A percentile compares a stretch with the other conserved stretches of the same genome.
Conservation (phyloP, 2,888 invertebrate species). For the Petrolisthes manimaculis region DNA sequence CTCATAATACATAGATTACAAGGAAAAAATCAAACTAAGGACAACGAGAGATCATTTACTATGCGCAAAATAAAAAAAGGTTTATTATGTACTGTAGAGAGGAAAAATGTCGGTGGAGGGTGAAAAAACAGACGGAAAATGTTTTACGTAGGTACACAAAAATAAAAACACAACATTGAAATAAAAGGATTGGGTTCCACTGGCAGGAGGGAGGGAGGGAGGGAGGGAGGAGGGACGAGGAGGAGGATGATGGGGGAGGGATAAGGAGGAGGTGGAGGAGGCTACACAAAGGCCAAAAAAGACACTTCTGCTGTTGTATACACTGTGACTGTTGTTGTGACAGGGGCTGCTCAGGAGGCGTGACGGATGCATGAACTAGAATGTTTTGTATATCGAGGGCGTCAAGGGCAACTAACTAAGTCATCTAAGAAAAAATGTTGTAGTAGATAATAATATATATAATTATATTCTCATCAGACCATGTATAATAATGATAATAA, state of each 20-base stretch:
- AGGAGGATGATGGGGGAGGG: no score
- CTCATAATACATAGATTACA: slow-evolving; percentile 3
- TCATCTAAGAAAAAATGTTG: slow-evolving; percentile 34
- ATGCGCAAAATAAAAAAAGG: no score
- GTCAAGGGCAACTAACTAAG: slow-evolving; percentile 32
- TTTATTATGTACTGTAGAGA: no score
- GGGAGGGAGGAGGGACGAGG: not conserved
- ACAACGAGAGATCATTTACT: no score
- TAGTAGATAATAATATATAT: not conserved
- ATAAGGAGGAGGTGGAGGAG: not conserved
- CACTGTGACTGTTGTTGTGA: slow-evolving; percentile 6
- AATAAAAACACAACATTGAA: slow-evolving; percentile 1
- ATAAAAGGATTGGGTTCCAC: slow-evolving; percentile 21
- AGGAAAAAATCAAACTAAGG: not conserved
- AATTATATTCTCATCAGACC: slow-evolving; percentile 24
- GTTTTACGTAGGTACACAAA: not conserved
- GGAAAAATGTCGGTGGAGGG: no score
- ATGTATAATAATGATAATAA: not conserved
- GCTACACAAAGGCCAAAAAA: slow-evolving; percentile 22
- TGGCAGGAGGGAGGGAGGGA: not conserved
- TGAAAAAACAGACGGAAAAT: no score
- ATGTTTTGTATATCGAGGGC: not conserved
- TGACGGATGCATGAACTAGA: not conserved
- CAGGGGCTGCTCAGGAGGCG: not conserved
- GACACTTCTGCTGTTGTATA: not conserved